Evolutionary conservation across 2,888 invertebrate species (phyloP).

Genomic region (Netelia inedita): DNA sequence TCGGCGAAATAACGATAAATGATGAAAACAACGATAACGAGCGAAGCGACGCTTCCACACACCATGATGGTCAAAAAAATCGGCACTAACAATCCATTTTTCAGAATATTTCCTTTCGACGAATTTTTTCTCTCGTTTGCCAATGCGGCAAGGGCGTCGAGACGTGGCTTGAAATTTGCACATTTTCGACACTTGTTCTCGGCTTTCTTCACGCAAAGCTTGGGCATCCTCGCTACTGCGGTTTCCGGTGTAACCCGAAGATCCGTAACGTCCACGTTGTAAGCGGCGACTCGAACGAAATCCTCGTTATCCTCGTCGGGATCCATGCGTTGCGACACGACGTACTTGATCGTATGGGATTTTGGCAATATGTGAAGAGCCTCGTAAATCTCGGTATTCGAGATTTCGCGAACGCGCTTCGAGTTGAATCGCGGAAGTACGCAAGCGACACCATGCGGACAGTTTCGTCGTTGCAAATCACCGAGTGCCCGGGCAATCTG

Average conservation of each 20-base stretch:
- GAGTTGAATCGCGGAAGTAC: slow-evolving; percentile 74
- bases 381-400: slow-evolving; percentile 78
- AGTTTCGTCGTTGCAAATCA: slow-evolving; percentile 74
- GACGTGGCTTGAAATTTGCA: slow-evolving; percentile 75
- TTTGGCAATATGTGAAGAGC: slow-evolving; percentile 77
- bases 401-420: slow-evolving; percentile 70
- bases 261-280: slow-evolving; percentile 73
- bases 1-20: slow-evolving; percentile 88
- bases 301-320: slow-evolving; percentile 65
- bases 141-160: slow-evolving; percentile 18
- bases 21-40: slow-evolving; percentile 89
- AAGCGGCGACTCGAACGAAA: slow-evolving; percentile 73
- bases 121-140: slow-evolving; percentile 24
- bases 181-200: slow-evolving; percentile 78
- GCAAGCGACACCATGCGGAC: slow-evolving; percentile 71
- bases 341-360: slow-evolving; percentile 76
- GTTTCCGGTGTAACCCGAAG: slow-evolving; percentile 73
- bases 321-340: slow-evolving; percentile 70
- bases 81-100: slow-evolving; percentile 87
- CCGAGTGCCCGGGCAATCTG: slow-evolving; percentile 75
- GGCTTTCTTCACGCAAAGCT: slow-evolving; percentile 75
- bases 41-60: slow-evolving; percentile 88
- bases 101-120: slow-evolving; percentile 71
- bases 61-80: slow-evolving; percentile 89
- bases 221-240: slow-evolving; percentile 72